phyloP scores from a whole-genome alignment of 2,113 vertebrate species.

The Coptodon rendalli region DNA sequence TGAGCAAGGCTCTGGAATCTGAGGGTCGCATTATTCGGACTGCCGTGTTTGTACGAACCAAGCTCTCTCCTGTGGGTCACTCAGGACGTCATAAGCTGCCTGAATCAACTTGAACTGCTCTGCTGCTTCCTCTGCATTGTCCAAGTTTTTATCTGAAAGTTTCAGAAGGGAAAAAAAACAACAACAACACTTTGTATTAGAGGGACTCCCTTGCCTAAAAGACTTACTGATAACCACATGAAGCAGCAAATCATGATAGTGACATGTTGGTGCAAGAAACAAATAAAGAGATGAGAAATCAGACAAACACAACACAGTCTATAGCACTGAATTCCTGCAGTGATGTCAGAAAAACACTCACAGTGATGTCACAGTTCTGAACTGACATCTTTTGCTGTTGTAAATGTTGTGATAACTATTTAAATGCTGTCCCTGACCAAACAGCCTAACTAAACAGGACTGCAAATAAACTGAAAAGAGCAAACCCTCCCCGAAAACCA shows the following conservation, averaged over 20 bases:
- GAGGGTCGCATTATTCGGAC: not conserved
- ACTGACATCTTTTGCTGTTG: not conserved
- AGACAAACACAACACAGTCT: not conserved
- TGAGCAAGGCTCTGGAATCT: not conserved
- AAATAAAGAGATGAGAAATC: not conserved
- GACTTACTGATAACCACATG: not conserved
- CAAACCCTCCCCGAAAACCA: not conserved
- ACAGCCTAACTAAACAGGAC: not conserved
- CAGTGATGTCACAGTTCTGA: not conserved
- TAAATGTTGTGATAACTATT: not conserved
- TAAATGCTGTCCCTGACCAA: not conserved
- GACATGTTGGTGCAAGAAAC: not conserved
- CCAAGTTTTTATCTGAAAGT: slow-evolving; percentile 89
- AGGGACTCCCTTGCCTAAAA: not conserved
- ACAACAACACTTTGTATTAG: not conserved
- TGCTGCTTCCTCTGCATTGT: slow-evolving; percentile 85
- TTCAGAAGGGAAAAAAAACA: not conserved
- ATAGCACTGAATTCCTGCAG: not conserved
- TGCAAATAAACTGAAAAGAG: not conserved
- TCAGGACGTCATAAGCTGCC: slow-evolving; percentile 92
- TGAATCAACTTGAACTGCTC: slow-evolving; percentile 96
- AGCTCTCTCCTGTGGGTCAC: slow-evolving; percentile 93
- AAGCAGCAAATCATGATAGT: not conserved
- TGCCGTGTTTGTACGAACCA: slow-evolving; percentile 70
- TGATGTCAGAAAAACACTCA: not conserved